Evolutionary conservation across 2,113 vertebrate species (phyloP).

Genomic region (Bujurquina vittata): DNA sequence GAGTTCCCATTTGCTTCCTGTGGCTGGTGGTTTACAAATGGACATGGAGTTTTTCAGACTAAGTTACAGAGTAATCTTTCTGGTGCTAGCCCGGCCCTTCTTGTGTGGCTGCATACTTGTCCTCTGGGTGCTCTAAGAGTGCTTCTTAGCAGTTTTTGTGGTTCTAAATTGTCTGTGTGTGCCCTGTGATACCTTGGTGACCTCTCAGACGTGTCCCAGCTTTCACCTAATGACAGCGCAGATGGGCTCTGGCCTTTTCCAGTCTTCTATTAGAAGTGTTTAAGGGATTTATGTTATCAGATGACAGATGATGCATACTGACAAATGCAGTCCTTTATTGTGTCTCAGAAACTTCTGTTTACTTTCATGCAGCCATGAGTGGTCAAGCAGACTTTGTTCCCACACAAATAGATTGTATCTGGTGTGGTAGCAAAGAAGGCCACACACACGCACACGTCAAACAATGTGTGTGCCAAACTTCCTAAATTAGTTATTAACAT

Average conservation of each 20-base stretch:
- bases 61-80: neutral
- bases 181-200: neutral
- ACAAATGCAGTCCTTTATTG: neutral
- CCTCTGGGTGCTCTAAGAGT: neutral
- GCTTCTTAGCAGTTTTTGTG: neutral
- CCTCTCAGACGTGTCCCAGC: no score
- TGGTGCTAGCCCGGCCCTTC: no score
- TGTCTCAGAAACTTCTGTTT: no score
- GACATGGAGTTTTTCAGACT: neutral
- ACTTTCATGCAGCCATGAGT: no score
- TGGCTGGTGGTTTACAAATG: neutral
- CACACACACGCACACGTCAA: neutral
- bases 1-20: no score
- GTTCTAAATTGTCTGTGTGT: neutral
- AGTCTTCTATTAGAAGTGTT: fast-evolving
- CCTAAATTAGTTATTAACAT: no score
- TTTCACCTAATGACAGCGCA: neutral
- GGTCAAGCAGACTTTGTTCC: neutral
- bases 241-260: neutral
- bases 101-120: neutral
- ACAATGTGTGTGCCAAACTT: no score
- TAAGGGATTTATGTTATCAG: fast-evolving
- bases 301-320: fast-evolving
- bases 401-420: neutral
- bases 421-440: neutral